Evolutionary conservation across 2,797 vertebrate genomes (phyloP).

Genomic region (Nyctalus aviator): DNA sequence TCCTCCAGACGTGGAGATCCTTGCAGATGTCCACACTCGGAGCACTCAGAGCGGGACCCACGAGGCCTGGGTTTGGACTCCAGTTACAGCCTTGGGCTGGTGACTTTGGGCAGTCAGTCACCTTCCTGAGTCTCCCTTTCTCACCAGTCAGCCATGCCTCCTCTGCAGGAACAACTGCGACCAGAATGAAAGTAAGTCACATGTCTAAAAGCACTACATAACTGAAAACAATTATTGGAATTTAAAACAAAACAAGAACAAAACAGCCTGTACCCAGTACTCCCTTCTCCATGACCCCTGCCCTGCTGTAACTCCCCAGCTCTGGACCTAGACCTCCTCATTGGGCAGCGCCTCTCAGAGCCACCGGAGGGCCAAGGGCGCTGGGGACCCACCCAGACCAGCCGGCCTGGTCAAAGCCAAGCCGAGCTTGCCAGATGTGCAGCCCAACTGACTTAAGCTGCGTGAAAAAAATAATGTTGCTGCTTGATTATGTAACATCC

Average conservation of each 20-base stretch:
- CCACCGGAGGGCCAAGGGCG: slow-evolving; percentile 41
- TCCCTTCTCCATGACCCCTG: slow-evolving; percentile 56
- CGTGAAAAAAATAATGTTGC: not conserved
- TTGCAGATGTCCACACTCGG: not conserved
- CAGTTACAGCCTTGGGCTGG: rapidly evolving
- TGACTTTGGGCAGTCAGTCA: not conserved
- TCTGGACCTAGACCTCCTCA: slow-evolving; percentile 42
- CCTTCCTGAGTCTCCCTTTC: not conserved
- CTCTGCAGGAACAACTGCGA: slow-evolving; percentile 3
- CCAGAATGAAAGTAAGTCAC: slow-evolving; percentile 39
- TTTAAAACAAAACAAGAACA: slow-evolving; percentile 75
- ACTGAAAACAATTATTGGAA: slow-evolving; percentile 76
- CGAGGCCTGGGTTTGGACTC: not conserved
- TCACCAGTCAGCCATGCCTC: not conserved
- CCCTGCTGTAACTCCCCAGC: slow-evolving; percentile 35
- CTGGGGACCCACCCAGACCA: slow-evolving; percentile 47
- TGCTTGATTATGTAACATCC: slow-evolving; percentile 67
- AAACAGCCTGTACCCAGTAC: slow-evolving; percentile 64
- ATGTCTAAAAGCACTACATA: slow-evolving; percentile 48
- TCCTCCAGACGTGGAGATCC: not conserved
- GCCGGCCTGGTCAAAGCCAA: not conserved
- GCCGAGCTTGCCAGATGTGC: slow-evolving; percentile 58
- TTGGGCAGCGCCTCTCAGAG: not conserved
- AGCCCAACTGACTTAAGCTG: slow-evolving; percentile 59
- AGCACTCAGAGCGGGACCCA: not conserved